Evolutionary conservation across 2,797 vertebrate genomes (phyloP), one percentile per base, ranked within the genome.

Genomic region (Phalloptychus januarius): DNA sequence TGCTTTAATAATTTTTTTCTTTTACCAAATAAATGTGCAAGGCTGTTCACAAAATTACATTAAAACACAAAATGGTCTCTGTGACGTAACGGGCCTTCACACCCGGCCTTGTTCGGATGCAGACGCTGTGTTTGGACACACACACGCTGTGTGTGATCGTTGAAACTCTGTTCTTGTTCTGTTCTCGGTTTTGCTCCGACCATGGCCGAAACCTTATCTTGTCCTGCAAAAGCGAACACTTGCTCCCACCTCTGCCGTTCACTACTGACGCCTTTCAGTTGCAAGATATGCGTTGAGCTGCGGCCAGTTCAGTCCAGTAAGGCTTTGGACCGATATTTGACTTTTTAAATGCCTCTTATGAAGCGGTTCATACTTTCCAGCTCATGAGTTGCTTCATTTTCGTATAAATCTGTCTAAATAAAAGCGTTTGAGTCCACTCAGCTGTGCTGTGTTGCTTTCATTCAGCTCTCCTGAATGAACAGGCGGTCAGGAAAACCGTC

Each of bases 401-500:
- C 13, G 23, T n/a, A 42, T 42, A 65, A 65, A 36, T 63, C 16
- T 1, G 36, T 67, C 7, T 48, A 28, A 48, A 72, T 33, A 33
- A 72, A 23, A 18, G 8, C 2, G 7, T 45, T 33, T 33, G 16
- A 67, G 23, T 67, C 40, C 61, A 61, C 23, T 50, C 63, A 28
- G 33, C 33, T 28, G n/a, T 16, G 36, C 8, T 28, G 31, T 38
- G 12, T 25, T 67, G 38, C 13, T 50, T 38, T 48, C 15, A 70
- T 63, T 71, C 75, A 77, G 61, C 75, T 77, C 71, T 88, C 38
- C 7, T 73, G 25, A 80, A 80, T 33, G 45, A 65, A 77, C 82
- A 38, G 46, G 70, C 52, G 85, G 75, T 86, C 84, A 83, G 75
- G 44, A 85, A 76, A 74, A 75, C 75, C 78, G 85, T 75, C 75